A percentile compares a stretch with the other conserved stretches of the same genome.
Evolutionary conservation across 2,888 invertebrate genomes (phyloP).

Genomic region (Venusia cambrica): DNA sequence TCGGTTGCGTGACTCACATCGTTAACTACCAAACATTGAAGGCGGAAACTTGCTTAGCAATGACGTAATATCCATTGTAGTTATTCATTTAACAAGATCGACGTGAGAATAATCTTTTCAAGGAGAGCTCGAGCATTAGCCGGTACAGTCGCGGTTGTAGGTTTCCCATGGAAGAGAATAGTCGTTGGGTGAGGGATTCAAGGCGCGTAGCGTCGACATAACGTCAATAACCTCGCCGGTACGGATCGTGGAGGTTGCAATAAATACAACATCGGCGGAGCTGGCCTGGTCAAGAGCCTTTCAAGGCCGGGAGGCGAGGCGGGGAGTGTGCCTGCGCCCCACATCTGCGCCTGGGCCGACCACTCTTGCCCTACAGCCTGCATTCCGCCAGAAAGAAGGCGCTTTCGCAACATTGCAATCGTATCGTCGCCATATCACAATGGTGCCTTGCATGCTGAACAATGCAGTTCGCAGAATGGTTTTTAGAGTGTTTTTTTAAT

Average conservation of each 20-base stretch:
- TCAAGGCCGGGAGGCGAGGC: conserved; percentile 78
- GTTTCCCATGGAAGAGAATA: conserved; percentile 62
- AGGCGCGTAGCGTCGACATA: conserved; percentile 66
- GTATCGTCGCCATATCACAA: conserved; percentile 19
- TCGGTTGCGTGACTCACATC: conserved; percentile 73
- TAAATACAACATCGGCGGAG: conserved; percentile 75
- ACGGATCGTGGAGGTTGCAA: conserved; percentile 79
- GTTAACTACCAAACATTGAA: conserved; percentile 71
- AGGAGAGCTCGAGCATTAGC: conserved; percentile 65
- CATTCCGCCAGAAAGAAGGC: conserved; percentile 58
- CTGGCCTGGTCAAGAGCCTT: conserved; percentile 80
- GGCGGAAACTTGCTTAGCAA: conserved; percentile 74
- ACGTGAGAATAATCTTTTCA: conserved; percentile 74
- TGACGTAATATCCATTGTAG: conserved; percentile 79
- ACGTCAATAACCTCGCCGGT: conserved; percentile 79
- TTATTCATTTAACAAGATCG: conserved; percentile 71
- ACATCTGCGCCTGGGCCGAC: conserved; percentile 63
- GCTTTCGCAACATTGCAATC: conserved; percentile 29
- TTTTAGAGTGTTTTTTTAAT: conserved; percentile 7
- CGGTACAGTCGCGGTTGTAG: conserved; percentile 41
- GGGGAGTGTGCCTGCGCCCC: conserved; percentile 69
- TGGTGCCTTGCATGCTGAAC: conserved; percentile 9
- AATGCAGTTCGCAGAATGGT: conserved; percentile 9
- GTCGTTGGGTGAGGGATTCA: conserved; percentile 49
- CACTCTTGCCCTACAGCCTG: conserved; percentile 61